A percentile compares a stretch with the other conserved stretches of the same genome.
These are phyloP conservation scores for Notamacropus eugenii DNA, from an alignment of 2,797 vertebrate species.

Conservation along the genomic window DNA sequence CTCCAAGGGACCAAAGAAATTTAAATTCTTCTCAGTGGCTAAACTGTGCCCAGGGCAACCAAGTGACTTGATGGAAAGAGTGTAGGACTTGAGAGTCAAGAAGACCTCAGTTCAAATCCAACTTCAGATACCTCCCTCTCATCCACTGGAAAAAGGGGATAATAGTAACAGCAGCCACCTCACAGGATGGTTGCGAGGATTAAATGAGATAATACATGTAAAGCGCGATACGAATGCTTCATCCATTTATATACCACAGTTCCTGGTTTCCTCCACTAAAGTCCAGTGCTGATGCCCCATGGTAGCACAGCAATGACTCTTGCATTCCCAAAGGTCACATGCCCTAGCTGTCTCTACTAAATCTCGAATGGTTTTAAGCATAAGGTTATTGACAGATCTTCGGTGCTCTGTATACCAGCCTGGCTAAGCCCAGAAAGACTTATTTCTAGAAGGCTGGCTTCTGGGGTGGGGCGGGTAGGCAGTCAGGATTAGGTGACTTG, in stretches of 20 bases:
- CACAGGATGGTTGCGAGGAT: background rate
- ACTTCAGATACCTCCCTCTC: too few species aligned
- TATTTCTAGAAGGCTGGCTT: background rate
- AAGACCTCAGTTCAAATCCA: background rate
- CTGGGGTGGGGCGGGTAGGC: too few species aligned
- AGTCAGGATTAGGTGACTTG: too few species aligned
- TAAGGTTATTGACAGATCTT: background rate
- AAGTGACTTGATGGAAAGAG: too few species aligned
- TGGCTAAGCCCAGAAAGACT: too few species aligned
- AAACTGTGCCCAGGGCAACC: too few species aligned
- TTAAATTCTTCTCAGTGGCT: too few species aligned
- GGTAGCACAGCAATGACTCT: background rate
- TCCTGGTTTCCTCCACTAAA: background rate
- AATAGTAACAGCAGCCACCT: background rate
- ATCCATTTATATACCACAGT: background rate
- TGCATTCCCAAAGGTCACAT: background rate
- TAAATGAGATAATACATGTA: background rate
- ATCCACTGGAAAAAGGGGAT: too few species aligned
- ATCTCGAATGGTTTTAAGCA: background rate
- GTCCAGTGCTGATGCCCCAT: background rate
- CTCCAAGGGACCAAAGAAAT: too few species aligned
- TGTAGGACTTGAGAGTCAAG: background rate
- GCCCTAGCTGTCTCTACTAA: background rate
- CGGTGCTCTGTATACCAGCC: background rate
- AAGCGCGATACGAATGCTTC: background rate